A percentile compares a stretch with the other conserved stretches of the same genome.
phyloP scores from a whole-genome alignment of 2,113 vertebrate genomes.

The Nothobranchius furzeri region DNA sequence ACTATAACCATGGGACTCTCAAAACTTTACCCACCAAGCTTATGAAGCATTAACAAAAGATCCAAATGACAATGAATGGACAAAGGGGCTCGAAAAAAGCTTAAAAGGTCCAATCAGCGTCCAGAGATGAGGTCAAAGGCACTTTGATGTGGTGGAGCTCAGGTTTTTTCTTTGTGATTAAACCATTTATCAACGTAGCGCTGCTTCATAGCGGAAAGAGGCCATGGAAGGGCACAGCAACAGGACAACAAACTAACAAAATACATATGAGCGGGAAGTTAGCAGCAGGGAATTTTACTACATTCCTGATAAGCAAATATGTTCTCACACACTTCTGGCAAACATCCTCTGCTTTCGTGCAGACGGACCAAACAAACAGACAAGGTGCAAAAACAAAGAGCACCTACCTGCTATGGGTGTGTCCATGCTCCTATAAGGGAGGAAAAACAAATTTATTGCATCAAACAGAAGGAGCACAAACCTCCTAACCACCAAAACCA shows the following conservation, averaged over 20 bases:
- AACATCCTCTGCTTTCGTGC: background rate
- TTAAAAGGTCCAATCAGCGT: constrained; percentile 41
- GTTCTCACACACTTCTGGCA: constrained; percentile 11
- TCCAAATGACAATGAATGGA: constrained; percentile 66
- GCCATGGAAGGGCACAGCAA: background rate
- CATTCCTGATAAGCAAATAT: constrained; percentile 57
- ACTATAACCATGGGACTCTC: constrained; percentile 74
- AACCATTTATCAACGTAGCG: constrained; percentile 1
- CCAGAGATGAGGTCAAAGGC: background rate
- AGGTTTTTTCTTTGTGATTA: constrained; percentile 13
- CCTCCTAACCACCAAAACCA: constrained; percentile 22
- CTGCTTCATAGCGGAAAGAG: background rate
- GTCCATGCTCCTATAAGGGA: constrained; percentile 68
- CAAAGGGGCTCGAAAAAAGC: constrained; percentile 64
- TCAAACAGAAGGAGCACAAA: constrained; percentile 4
- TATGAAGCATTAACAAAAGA: constrained; percentile 70
- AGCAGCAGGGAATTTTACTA: constrained; percentile 14
- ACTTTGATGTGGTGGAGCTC: constrained; percentile 17
- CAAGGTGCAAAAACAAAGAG: constrained; percentile 54
- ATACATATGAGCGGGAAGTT: background rate
- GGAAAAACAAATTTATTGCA: constrained; percentile 17
- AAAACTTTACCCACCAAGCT: constrained; percentile 66
- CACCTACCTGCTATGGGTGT: constrained; percentile 67
- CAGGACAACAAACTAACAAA: too few species aligned
- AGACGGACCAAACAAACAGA: background rate